A percentile compares a stretch with the other conserved stretches of the same genome.
Conservation (phyloP, 2,797 vertebrate genomes). For the Apodemus agrarius region DNA sequence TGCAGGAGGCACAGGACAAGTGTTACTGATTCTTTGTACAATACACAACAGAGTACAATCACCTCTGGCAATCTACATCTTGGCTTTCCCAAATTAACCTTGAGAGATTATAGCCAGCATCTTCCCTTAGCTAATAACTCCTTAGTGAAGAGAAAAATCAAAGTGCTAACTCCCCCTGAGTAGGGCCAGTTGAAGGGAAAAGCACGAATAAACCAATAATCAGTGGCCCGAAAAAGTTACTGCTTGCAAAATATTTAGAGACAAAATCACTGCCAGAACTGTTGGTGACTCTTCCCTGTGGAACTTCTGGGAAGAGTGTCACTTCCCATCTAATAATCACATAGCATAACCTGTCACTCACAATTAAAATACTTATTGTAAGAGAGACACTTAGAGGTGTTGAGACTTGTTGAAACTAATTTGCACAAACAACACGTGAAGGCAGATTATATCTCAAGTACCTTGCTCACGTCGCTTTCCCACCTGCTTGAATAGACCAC, state of each 20-base stretch:
- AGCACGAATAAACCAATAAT: background rate
- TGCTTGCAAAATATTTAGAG: slow-evolving; percentile 27
- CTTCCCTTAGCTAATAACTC: slow-evolving; percentile 1
- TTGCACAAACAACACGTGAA: slow-evolving; percentile 2
- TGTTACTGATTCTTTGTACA: background rate
- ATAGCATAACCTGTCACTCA: slow-evolving; percentile 22
- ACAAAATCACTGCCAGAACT: background rate
- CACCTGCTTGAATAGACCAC: slow-evolving; percentile 97
- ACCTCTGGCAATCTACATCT: background rate
- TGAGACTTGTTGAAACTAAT: slow-evolving; percentile 52
- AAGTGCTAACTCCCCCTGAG: background rate
- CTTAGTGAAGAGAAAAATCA: background rate
- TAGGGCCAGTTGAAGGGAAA: background rate
- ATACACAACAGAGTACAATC: background rate
- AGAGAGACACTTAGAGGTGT: slow-evolving; percentile 58
- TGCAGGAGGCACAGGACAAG: background rate
- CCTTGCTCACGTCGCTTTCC: slow-evolving; percentile 94
- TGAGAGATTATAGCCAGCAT: background rate
- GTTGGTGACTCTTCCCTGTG: background rate
- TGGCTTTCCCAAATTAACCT: background rate
- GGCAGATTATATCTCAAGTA: slow-evolving; percentile 81
- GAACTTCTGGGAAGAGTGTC: background rate
- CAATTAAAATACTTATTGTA: slow-evolving; percentile 65
- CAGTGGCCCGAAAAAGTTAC: background rate
- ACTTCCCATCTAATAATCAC: slow-evolving; percentile 14